Evolutionary conservation across 64 coral and sea anemone genomes (phyloP), one percentile per base, ranked within the genome.

Genomic region (Trachythela sp.): DNA sequence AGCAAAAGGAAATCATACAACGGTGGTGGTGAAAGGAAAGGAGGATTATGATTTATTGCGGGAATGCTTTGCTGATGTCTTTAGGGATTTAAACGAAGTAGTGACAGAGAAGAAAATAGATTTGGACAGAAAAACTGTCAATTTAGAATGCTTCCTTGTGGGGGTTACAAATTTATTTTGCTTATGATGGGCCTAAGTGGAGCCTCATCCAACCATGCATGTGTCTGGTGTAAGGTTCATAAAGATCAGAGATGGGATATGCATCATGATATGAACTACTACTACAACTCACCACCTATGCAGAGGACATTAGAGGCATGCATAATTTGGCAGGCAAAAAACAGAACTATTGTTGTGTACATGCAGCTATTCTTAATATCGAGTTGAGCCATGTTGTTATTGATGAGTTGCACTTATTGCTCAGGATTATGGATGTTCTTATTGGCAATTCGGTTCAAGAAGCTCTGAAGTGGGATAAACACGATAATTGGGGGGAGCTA

Each of bases 121-220:
- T 37, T 36, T 80, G 30, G 75, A 37, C 8, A 29, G 75, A 80
- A 24, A 70, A 88, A 70, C 2, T 24, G 6, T 88, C 14, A 88
- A 68, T 24, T 39, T 40, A 70, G 86, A 88, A 70, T 88, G 39
- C n/a, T 88, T 85, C 52, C 52, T 88, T 31, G 86, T 54, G 85
- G 85, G 30, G 85, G 68, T 42, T 88, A 88, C 59, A 67, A 88
- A 42, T 88, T 88, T 67, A 88, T 88, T 70, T 39, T 88, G 30
- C 20, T 88, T 2, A 88, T 88, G 51, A 8, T 88, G 56, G 86
- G 86, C 24, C 35, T 88, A 20, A 88, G 34, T 36, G 31, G 34
- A 80, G 86, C 86, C 59, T 40, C 86, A 71, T 88, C 58, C 15
- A 88, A 70, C 38, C 68, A 88, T 72, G 36, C 86, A 34, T 88